phyloP scores from a whole-genome alignment of 2,888 invertebrate genomes.

The Auanema sp. region DNA sequence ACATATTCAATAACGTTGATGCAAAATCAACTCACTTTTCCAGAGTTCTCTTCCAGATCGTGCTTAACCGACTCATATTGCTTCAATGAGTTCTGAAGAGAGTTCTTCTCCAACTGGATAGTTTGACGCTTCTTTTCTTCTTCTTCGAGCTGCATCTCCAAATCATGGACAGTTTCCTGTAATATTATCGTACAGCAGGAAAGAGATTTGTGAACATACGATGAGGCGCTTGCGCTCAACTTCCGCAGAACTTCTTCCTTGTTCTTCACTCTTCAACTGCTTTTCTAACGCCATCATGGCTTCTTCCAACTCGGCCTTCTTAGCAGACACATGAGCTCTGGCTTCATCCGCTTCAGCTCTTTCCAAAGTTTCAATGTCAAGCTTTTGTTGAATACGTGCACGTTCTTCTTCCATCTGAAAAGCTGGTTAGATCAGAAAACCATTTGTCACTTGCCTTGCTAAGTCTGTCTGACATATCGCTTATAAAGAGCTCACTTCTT shows the following conservation, averaged over 20 bases:
- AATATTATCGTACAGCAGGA: conserved; percentile 1
- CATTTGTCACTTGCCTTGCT: conserved; percentile 5
- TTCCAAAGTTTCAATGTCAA: conserved; percentile 73
- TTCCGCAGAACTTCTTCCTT: conserved; percentile 88
- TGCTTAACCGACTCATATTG: conserved; percentile 25
- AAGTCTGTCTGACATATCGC: conserved; percentile 23
- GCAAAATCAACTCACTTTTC: conserved; percentile 11
- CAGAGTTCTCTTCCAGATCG: conserved; percentile 23
- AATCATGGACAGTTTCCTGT: conserved; percentile 51
- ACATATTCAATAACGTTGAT: no score
- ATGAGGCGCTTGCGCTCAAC: conserved; percentile 90
- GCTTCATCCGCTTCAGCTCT: conserved; percentile 23
- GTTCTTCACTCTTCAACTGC: conserved; percentile 79
- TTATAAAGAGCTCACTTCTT: conserved; percentile 37
- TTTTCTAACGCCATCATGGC: conserved; percentile 18
- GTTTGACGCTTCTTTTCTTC: conserved; percentile 95
- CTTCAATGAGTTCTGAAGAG: conserved; percentile 83
- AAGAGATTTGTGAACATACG: conserved; percentile 68
- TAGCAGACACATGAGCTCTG: not conserved
- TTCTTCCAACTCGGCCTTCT: conserved; percentile 21
- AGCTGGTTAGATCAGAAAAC: not conserved
- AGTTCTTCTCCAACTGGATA: conserved; percentile 93
- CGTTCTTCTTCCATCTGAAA: conserved; percentile 82
- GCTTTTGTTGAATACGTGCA: conserved; percentile 83
- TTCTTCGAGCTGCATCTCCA: conserved; percentile 76